Conservation (phyloP, 1,140 invertebrate genomes). For the Polypedilum pembai region DNA sequence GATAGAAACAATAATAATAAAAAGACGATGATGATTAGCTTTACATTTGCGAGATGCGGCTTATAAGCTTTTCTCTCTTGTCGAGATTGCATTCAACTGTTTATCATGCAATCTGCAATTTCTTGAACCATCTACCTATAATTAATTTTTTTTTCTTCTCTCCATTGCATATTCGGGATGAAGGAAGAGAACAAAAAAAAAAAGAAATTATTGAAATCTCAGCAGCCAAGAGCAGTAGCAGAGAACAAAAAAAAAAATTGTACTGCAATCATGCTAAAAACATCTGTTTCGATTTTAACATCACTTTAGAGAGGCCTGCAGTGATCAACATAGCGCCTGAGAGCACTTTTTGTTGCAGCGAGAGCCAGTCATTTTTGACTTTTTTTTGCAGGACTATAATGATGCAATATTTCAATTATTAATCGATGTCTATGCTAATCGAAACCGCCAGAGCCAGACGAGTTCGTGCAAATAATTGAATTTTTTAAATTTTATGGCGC, state of each 20-base stretch:
- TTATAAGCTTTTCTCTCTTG: too few relatives aligned
- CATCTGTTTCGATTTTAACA: conserved; percentile 11
- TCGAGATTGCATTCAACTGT: background rate
- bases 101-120: conserved; percentile 12
- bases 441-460: background rate
- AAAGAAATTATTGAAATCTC: background rate
- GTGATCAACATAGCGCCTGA: background rate
- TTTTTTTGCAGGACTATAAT: background rate
- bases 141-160: background rate
- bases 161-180: background rate
- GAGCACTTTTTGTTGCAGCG: background rate
- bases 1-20: background rate
- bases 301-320: background rate
- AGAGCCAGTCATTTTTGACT: background rate
- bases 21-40: background rate
- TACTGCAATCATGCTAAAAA: conserved; percentile 11
- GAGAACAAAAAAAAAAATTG: background rate
- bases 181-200: background rate
- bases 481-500: background rate
- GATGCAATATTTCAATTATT: background rate
- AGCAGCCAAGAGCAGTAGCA: conserved; percentile 1
- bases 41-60: background rate
- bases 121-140: background rate
- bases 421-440: conserved; percentile 6
- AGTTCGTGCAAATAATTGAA: conserved; percentile 10